Conservation (phyloP, 2,888 invertebrate genomes). For the Drosophila dives region DNA sequence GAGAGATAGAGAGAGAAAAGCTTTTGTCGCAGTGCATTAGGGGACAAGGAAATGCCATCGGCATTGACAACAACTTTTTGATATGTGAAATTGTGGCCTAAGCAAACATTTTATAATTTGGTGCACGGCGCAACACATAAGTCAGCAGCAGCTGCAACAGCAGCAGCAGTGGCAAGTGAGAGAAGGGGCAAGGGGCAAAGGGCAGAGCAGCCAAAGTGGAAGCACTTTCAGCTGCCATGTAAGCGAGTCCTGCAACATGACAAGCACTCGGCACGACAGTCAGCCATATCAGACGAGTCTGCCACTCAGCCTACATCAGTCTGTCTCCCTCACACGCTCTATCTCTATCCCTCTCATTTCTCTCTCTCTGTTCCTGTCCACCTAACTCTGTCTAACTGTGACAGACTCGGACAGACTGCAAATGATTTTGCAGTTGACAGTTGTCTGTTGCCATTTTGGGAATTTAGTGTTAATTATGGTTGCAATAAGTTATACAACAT, state of each 20-base stretch:
- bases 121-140: slow-evolving; percentile 75
- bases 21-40: slow-evolving; percentile 53
- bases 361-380: background rate
- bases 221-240: slow-evolving; percentile 60
- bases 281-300: slow-evolving; percentile 54
- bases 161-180: background rate
- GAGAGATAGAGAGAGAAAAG: background rate
- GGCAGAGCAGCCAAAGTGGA: slow-evolving; percentile 17
- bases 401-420: slow-evolving; percentile 55
- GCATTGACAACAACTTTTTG: slow-evolving; percentile 67
- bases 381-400: slow-evolving; percentile 14
- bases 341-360: background rate
- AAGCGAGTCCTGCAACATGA: slow-evolving; percentile 69
- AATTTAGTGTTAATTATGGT: slow-evolving; percentile 81
- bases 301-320: slow-evolving; percentile 34
- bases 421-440: slow-evolving; percentile 82
- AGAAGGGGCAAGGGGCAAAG: background rate
- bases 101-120: slow-evolving; percentile 80
- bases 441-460: slow-evolving; percentile 78
- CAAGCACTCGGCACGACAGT: slow-evolving; percentile 49
- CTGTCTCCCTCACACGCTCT: background rate
- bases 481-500: slow-evolving; percentile 76
- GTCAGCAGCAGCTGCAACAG: slow-evolving; percentile 57
- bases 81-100: slow-evolving; percentile 68
- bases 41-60: slow-evolving; percentile 60